A percentile compares a stretch with the other conserved stretches of the same genome.
These are phyloP conservation scores for Cyanoderma ruficeps DNA, from an alignment of 2,113 vertebrate genomes.

Conservation along the genomic window DNA sequence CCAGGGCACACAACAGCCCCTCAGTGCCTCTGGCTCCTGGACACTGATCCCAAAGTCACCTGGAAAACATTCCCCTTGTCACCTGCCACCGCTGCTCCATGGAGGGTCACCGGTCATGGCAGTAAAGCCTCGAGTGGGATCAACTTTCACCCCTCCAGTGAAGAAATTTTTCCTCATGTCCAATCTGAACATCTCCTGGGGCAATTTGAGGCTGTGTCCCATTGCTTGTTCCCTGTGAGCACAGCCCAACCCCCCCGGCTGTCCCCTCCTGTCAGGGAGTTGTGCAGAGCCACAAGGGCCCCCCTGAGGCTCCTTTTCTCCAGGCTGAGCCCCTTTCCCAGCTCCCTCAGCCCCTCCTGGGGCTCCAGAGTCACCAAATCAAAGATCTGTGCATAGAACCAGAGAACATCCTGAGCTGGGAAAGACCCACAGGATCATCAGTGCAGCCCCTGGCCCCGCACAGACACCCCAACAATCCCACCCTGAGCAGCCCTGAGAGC, in stretches of 20 bases:
- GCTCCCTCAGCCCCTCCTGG: background rate
- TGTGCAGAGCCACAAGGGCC: background rate
- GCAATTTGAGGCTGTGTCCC: no score
- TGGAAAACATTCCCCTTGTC: background rate
- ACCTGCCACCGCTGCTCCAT: fast-evolving
- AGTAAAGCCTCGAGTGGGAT: background rate
- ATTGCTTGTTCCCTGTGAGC: background rate
- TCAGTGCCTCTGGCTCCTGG: background rate
- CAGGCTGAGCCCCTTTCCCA: background rate
- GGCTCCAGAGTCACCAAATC: background rate
- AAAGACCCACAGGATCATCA: background rate
- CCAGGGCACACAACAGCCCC: background rate
- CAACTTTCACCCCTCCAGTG: background rate
- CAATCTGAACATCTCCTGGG: background rate
- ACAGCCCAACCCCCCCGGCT: background rate
- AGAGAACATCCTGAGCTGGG: background rate
- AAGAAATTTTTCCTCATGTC: background rate
- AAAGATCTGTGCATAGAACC: background rate
- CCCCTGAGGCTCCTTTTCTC: background rate
- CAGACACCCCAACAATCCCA: background rate
- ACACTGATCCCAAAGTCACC: background rate
- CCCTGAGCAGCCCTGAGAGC: background rate
- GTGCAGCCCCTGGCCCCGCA: background rate
- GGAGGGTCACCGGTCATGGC: background rate
- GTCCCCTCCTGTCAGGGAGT: background rate